These are phyloP conservation scores for Anser brachyrhynchus DNA, from an alignment of 2,113 vertebrate genomes.

Conservation along the genomic window DNA sequence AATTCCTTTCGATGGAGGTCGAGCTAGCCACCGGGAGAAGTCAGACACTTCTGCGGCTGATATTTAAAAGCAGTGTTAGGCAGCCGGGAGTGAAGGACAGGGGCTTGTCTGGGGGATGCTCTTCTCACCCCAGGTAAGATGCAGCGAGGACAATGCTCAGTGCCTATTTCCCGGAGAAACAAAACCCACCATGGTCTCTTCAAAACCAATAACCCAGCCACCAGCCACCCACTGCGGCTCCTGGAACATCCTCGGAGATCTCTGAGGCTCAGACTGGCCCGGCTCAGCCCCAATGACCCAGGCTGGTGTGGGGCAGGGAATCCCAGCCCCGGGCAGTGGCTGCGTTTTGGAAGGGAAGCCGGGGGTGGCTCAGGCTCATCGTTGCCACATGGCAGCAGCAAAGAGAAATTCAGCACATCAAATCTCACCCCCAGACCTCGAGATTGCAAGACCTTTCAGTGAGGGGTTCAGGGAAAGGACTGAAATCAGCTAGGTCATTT, in stretches of 20 bases:
- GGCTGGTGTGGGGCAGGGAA: no score
- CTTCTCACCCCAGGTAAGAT: not conserved
- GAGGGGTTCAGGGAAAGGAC: not conserved
- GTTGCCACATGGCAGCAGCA: not conserved
- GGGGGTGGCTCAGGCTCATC: not conserved
- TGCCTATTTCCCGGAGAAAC: not conserved
- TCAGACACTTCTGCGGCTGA: not conserved
- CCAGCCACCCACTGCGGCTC: not conserved
- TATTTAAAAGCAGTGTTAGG: not conserved
- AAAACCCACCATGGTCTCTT: not conserved
- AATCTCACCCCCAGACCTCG: not conserved
- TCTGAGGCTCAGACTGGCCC: not conserved
- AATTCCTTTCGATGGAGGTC: not conserved
- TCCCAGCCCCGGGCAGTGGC: not conserved
- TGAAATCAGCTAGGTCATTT: conserved; percentile 45
- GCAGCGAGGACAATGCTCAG: not conserved
- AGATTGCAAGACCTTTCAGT: not conserved
- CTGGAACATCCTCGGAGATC: not conserved
- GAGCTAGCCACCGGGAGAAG: not conserved
- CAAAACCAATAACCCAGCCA: not conserved
- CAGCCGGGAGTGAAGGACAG: not conserved
- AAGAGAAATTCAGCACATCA: not conserved
- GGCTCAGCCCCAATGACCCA: not conserved
- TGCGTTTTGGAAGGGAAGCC: not conserved
- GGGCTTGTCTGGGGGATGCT: not conserved